phyloP scores from a whole-genome alignment of 2,113 vertebrate genomes.

The Rallus limicola region DNA sequence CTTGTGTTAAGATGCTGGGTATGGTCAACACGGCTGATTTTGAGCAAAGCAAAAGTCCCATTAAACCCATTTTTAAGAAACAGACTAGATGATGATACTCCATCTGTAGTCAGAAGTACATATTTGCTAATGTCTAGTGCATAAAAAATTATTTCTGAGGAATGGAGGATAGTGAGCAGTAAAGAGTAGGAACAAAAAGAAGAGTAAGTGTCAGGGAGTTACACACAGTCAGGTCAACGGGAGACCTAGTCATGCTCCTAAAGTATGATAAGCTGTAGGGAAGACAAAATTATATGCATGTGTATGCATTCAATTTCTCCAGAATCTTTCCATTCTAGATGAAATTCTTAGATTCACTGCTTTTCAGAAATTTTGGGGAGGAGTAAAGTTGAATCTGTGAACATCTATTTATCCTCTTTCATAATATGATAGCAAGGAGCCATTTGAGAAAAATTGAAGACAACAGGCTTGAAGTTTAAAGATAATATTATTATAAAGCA shows the following conservation, averaged over 20 bases:
- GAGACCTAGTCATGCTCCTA: not conserved
- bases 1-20: not conserved
- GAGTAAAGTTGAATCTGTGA: not conserved
- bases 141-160: not conserved
- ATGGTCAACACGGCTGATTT: not conserved
- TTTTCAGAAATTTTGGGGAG: no score
- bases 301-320: not conserved
- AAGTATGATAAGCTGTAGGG: not conserved
- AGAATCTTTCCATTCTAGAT: not conserved
- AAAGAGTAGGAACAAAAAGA: not conserved
- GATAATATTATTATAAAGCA: not conserved
- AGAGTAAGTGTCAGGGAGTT: not conserved
- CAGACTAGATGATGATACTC: not conserved
- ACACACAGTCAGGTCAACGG: not conserved
- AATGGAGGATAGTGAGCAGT: not conserved
- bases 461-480: not conserved
- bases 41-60: not conserved
- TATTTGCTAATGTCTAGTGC: not conserved
- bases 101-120: rapidly evolving
- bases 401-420: not conserved
- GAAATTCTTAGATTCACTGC: not conserved
- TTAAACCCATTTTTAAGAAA: not conserved
- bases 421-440: not conserved
- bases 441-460: not conserved
- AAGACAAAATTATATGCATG: not conserved